These are phyloP conservation scores for Nesidiocoris tenuis DNA, from an alignment of 2,888 invertebrate species.

Conservation along the genomic window DNA sequence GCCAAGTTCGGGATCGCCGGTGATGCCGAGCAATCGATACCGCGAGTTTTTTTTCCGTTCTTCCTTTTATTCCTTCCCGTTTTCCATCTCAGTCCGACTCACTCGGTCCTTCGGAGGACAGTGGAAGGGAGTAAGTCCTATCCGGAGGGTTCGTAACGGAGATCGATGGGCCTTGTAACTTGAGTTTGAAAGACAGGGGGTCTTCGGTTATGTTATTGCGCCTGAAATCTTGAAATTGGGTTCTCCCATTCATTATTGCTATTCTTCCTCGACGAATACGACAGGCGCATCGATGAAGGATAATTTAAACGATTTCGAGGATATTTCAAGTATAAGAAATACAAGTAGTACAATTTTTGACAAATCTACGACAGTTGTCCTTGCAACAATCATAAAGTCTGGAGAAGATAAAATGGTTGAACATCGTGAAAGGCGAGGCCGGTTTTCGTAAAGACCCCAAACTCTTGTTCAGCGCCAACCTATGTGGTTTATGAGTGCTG, in stretches of 20 bases:
- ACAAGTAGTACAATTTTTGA: no score
- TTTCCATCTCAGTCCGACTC: neutral
- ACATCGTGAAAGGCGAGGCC: no score
- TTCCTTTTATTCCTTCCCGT: neutral
- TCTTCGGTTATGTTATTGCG: constrained; percentile 4
- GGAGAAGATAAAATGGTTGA: no score
- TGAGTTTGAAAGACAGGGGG: constrained; percentile 8
- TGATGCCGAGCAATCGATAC: constrained; percentile 11
- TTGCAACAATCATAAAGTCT: no score
- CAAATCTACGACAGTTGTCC: no score
- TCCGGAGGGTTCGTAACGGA: constrained; percentile 4
- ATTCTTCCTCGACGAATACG: no score
- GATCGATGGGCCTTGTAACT: constrained; percentile 9
- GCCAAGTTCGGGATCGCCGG: constrained; percentile 2
- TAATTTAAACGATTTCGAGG: no score
- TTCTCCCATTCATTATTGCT: neutral
- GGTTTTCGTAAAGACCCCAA: no score
- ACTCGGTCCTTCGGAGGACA: neutral
- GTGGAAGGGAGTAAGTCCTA: neutral
- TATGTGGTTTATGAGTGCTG: no score
- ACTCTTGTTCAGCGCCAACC: no score
- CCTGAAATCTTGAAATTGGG: neutral
- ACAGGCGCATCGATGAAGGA: no score
- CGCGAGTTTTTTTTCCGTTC: neutral
- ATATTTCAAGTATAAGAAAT: no score